Base-by-base conservation (phyloP, 2,797 vertebrate genomes). In the Semaprochilodus insignis region DNA sequence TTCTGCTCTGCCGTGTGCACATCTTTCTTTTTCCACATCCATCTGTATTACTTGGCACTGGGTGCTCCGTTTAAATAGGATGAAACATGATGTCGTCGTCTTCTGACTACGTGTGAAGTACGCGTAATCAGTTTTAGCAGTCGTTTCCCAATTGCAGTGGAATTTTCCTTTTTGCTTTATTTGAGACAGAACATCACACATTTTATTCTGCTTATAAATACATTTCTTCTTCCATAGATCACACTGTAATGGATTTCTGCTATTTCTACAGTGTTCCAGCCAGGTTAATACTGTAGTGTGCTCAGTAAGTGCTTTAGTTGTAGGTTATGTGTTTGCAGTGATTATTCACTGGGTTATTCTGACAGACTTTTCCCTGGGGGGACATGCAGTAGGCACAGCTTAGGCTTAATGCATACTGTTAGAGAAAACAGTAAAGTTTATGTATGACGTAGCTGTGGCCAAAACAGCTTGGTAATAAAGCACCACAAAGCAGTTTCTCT, bases 11-110 rank as follows among this genome's bases (percentile, higher is more conserved):
- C 16, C 17, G 40, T 71, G 55, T 72, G 66, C 77, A 66, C 27
- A 23, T 19, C 57, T 66, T 57, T 40, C 13, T 34, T 27, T 66
- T 74, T 55, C 71, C 71, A 5, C 71, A 57, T 74, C 71, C 71
- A 57, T 57, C 71, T 74, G 52, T 57, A 74, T 74, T 21, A 74
- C 71, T 55, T 74, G 52, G 71, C 71, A 34, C 27, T 74, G 3
- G 21, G 17, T 34, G 51, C 52, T 55, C 52, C 55, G 27, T 51
- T 25, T 34, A 52, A 80, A 65, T 60, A 80, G 40, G 67, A 48
- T 72, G 36, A 51, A 80, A 34, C 27, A 63, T 3, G 27, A 80
- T 65, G 31, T 63, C 78, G 54, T 63, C 36, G 60, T 74, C 48
- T 66, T 27, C 21, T 51, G 14, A 40, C 70, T 63, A 19, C 57